These are phyloP conservation scores for Lutra lutra DNA, from an alignment of 2,797 vertebrate species.

Conservation along the genomic window DNA sequence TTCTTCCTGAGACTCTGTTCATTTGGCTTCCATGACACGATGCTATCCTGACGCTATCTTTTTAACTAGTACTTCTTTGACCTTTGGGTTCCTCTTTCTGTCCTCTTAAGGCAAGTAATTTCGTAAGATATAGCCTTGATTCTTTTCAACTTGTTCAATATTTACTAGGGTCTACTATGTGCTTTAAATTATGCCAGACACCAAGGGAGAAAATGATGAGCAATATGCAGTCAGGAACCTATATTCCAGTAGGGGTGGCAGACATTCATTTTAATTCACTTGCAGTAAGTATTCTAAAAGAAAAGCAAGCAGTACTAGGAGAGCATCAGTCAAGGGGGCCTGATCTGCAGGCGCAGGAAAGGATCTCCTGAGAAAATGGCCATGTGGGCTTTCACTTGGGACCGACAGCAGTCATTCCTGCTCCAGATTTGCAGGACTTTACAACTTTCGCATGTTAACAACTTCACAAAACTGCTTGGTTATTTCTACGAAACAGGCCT, in stretches of 20 bases:
- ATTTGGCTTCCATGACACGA: background rate
- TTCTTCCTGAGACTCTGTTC: background rate
- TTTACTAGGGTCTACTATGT: constrained; percentile 40
- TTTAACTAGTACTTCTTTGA: constrained; percentile 37
- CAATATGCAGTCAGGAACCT: background rate
- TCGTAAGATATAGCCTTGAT: background rate
- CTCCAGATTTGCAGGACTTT: background rate
- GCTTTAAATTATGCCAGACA: constrained; percentile 19
- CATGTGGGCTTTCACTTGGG: background rate
- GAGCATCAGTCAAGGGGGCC: background rate
- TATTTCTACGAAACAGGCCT: constrained; percentile 8
- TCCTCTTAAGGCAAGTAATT: constrained; percentile 10
- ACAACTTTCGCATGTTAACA: background rate
- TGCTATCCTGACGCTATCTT: background rate
- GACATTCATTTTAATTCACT: background rate
- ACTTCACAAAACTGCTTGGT: constrained; percentile 13
- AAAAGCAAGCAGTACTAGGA: constrained; percentile 16
- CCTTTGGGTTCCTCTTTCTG: background rate
- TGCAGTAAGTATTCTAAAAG: background rate
- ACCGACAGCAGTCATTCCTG: background rate
- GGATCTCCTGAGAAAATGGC: background rate
- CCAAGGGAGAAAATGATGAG: background rate
- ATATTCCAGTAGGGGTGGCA: background rate
- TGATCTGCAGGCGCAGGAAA: background rate
- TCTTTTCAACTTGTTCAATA: constrained; percentile 19